A percentile compares a stretch with the other conserved stretches of the same genome.
These are phyloP conservation scores for Arctia plantaginis DNA, from an alignment of 2,888 invertebrate genomes.

Conservation along the genomic window DNA sequence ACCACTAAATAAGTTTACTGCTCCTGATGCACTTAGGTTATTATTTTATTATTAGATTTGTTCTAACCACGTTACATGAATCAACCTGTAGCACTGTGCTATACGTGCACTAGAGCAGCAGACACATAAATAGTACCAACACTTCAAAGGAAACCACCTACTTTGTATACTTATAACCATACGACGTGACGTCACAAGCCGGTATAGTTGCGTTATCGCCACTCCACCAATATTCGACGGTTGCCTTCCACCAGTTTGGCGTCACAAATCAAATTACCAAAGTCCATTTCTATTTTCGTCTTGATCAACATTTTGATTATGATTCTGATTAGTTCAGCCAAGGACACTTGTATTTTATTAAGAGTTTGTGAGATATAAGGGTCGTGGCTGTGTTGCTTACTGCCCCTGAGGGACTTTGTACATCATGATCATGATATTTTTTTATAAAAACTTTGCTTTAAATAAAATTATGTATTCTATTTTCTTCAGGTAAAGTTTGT, in stretches of 20 bases:
- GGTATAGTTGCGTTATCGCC: neutral
- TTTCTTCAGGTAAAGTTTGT: neutral
- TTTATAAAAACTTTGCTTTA: neutral
- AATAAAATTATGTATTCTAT: neutral
- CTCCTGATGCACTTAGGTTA: neutral
- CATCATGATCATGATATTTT: neutral
- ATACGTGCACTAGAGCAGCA: neutral
- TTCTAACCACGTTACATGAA: neutral
- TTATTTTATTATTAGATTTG: neutral
- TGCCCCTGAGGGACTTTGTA: neutral
- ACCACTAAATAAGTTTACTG: neutral
- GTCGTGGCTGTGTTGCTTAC: neutral
- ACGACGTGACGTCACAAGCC: constrained; percentile 6
- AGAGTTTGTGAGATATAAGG: constrained; percentile 1
- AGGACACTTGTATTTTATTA: constrained; percentile 40
- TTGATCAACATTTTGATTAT: constrained; percentile 32
- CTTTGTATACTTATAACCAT: neutral
- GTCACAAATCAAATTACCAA: constrained; percentile 52
- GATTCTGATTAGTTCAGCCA: constrained; percentile 44
- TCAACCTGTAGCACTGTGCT: neutral
- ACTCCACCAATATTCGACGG: constrained; percentile 18
- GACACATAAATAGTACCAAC: neutral
- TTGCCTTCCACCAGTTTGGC: constrained; percentile 31
- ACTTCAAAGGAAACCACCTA: neutral
- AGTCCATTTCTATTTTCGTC: constrained; percentile 49